Evolutionary conservation across 2,113 vertebrate genomes (phyloP).

Genomic region (Orientallactaga bullata): DNA sequence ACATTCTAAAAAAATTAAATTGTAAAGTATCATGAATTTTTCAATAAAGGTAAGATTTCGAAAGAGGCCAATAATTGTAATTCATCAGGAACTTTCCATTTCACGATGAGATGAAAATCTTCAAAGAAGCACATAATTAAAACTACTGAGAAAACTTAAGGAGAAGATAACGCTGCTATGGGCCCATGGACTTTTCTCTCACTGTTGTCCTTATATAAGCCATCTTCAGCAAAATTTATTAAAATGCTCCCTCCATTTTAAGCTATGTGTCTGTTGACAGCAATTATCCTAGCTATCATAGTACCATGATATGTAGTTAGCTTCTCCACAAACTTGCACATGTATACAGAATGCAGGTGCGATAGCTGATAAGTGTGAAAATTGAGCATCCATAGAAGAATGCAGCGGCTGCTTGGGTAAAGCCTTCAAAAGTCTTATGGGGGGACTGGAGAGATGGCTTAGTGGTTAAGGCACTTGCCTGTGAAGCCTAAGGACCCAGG

Average conservation of each 20-base stretch:
- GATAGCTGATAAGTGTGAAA: neutral
- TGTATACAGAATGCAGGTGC: neutral
- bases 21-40: conserved; percentile 52
- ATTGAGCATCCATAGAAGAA: neutral
- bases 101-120: conserved; percentile 33
- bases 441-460: too few species aligned
- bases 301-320: neutral
- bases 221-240: neutral
- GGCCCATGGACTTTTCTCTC: neutral
- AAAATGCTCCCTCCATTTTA: neutral
- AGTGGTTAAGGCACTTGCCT: too few species aligned
- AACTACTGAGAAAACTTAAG: neutral
- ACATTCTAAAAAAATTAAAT: conserved; percentile 62
- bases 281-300: neutral
- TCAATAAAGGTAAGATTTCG: conserved; percentile 39
- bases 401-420: neutral
- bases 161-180: conserved; percentile 4
- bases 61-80: conserved; percentile 43
- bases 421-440: neutral
- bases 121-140: conserved; percentile 57
- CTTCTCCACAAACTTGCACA: neutral
- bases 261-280: neutral
- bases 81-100: conserved; percentile 52
- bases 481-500: too few species aligned
- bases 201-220: neutral